Conservation (phyloP, 2,797 vertebrate species). For the Natrix natrix region DNA sequence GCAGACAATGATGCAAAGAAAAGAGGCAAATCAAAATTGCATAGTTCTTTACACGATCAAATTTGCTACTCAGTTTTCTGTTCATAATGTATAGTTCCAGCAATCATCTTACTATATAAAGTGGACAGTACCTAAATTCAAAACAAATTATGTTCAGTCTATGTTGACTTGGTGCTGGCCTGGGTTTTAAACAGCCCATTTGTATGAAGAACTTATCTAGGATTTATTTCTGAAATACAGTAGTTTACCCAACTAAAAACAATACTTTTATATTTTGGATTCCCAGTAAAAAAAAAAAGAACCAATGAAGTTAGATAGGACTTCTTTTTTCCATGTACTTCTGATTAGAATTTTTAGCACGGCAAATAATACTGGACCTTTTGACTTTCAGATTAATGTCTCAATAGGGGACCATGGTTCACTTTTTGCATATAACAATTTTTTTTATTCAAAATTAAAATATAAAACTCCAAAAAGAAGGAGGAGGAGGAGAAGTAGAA, state of each 20-base stretch:
- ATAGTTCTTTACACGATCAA: not conserved
- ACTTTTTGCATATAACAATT: conserved; percentile 1
- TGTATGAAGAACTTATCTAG: not conserved
- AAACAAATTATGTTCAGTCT: not conserved
- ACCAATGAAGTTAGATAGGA: conserved; percentile 31
- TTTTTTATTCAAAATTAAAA: not conserved
- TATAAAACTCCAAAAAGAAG: not conserved
- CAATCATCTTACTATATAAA: not conserved
- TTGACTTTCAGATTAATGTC: conserved; percentile 6
- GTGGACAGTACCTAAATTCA: conserved; percentile 1
- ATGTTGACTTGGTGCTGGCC: not conserved
- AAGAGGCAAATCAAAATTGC: conserved; percentile 23
- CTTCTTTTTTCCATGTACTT: not conserved
- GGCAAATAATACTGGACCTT: not conserved
- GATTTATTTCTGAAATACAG: not conserved
- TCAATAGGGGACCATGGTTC: conserved; percentile 27
- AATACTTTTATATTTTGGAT: conserved; percentile 16
- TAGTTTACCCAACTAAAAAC: conserved; percentile 1
- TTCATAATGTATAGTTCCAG: conserved; percentile 3
- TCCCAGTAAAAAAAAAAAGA: conserved; percentile 7
- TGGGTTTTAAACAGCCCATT: not conserved
- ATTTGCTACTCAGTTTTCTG: conserved; percentile 12
- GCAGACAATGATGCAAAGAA: not conserved
- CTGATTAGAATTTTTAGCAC: conserved; percentile 12
- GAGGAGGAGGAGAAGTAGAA: no score